Base-by-base conservation (phyloP, 2,888 invertebrate species). In the Tenodera sinensis region DNA sequence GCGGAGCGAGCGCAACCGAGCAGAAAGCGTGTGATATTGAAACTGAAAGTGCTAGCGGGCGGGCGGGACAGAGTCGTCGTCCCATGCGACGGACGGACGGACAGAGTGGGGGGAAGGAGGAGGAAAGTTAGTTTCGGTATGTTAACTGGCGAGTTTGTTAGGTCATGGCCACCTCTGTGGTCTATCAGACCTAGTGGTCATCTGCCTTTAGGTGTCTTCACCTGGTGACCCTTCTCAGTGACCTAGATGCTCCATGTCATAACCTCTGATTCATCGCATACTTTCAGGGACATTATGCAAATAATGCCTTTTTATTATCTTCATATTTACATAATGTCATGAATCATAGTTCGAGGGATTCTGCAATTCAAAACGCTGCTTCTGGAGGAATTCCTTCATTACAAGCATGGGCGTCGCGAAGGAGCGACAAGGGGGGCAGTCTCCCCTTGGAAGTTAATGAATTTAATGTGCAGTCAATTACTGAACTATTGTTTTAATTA, bases 1-100 rank as follows among this genome's bases (percentile, higher is more conserved):
- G 3, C 47, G 12, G 47, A 9, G 47, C 20, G 12, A 20, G 20
- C 71, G 81, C 89, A 83, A 54, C 89, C 89, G 87, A 84, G 83
- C 84, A 71, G 86, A 83, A 83, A 82, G 87, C 54, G 81, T 83
- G 42, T 83, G 81, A 84, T 87, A 87, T 84, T 84, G 87, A 89
- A 89, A 89, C 89, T 89, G 89, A 89, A 88, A 89, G 89, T 84
- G 82, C 42, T 28, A n/a, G 28, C 83, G 83, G 82, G 12, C n/a
- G n/a, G n/a, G n/a, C n/a, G n/a, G n/a, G n/a, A n/a, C n/a, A n/a
- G n/a, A n/a, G n/a, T n/a, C n/a, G n/a, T n/a, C n/a, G n/a, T n/a
- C n/a, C n/a, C n/a, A n/a, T n/a, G n/a, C n/a, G n/a, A n/a, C n/a
- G n/a, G n/a, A n/a, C n/a, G n/a, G n/a, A n/a, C n/a, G n/a, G n/a